Base-by-base conservation (phyloP, 2,888 invertebrate genomes). In the Dione juno region DNA sequence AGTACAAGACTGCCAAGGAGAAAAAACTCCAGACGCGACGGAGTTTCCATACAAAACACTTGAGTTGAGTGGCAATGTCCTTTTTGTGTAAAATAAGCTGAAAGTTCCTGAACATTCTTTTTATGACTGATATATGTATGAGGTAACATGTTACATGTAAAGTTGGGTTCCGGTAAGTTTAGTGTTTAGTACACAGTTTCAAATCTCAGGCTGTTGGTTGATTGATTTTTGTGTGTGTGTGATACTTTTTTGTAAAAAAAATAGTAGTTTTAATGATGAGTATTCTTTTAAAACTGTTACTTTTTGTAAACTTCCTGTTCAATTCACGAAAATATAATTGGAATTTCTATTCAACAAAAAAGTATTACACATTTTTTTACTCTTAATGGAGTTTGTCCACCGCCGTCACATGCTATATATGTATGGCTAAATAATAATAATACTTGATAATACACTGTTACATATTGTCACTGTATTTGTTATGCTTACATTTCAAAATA, bases 1-100 rank as follows among this genome's bases (percentile, higher is more conserved):
- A 98, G 83, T 98, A 97, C 88, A 93, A 97, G 77, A 95, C 96
- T 57, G 94, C 95, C 64, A 95, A 95, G 83, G 97, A 97, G 81
- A 95, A 94, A 76, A 97, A 96, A 88, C 87, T 94, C 35, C 94
- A 94, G 66, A 92, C 94, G 19, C 92, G 95, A 84, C 90, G 94
- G 80, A 95, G 94, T 84, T 95, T 95, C 81, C 94, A 94, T 77
- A 84, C 84, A 1, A 88, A 86, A 78, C 87, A 91, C 75, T 76
- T 87, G 75, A 89, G 87, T 82, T 89, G 86, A 88, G 82, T 82
- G 61, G 53, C 53, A 16, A 50, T 70, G 37, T 43, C 43, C 63
- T 63, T 73, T 43, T 52, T 53, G 69, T 73, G 69, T 73, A 70
- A 67, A 45, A 61, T 70, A 66, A 71, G 48, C 70, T 74, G 59